Percentiles rank a stretch among this genome's conserved stretches.
phyloP scores from a whole-genome alignment of 1,140 invertebrate species.

The Euwallacea similis region DNA sequence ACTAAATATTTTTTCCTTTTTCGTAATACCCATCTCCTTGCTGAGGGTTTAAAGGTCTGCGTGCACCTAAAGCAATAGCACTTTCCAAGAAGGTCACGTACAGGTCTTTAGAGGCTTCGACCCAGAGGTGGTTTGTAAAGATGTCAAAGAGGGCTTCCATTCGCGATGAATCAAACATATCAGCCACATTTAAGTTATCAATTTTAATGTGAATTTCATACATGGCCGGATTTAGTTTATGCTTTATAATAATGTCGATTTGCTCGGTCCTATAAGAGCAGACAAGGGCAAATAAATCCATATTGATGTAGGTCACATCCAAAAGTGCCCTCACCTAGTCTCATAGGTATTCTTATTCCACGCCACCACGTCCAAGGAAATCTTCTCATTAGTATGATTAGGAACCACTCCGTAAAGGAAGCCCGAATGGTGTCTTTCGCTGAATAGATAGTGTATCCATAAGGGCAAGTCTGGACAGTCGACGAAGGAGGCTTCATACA shows the following conservation, averaged over 20 bases:
- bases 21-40: slow-evolving; percentile 80
- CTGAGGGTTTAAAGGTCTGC: slow-evolving; percentile 76
- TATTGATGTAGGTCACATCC: neutral
- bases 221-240: slow-evolving; percentile 67
- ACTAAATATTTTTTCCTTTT: neutral
- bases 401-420: slow-evolving; percentile 82
- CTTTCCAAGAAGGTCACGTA: slow-evolving; percentile 83
- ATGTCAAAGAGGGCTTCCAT: slow-evolving; percentile 74
- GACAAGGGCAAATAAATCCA: neutral
- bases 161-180: slow-evolving; percentile 69
- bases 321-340: slow-evolving; percentile 54
- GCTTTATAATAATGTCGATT: slow-evolving; percentile 64
- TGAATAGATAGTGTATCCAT: slow-evolving; percentile 83
- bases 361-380: slow-evolving; percentile 73
- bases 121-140: slow-evolving; percentile 68
- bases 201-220: slow-evolving; percentile 86
- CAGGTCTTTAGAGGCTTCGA: slow-evolving; percentile 65
- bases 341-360: slow-evolving; percentile 77
- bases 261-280: slow-evolving; percentile 56
- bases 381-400: slow-evolving; percentile 58
- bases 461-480: slow-evolving; percentile 78
- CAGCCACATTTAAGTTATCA: slow-evolving; percentile 83
- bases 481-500: slow-evolving; percentile 67
- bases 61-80: slow-evolving; percentile 78
- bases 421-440: slow-evolving; percentile 68